Evolutionary conservation across 1,140 invertebrate genomes (phyloP), one percentile per base, ranked within the genome.

Genomic region (Temnothorax nylanderi): DNA sequence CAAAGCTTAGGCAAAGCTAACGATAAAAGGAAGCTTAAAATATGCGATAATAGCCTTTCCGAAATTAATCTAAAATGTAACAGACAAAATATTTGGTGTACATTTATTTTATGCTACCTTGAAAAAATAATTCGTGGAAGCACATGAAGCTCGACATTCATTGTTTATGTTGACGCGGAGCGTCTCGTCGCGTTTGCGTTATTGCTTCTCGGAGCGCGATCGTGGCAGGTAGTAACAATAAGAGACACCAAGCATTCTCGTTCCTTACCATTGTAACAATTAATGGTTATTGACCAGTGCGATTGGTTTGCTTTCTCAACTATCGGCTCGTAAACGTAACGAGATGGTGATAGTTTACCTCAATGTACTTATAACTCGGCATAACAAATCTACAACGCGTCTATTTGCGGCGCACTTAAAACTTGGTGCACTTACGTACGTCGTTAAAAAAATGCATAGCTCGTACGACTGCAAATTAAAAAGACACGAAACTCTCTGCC

Each of bases 371-470:
- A 44, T n/a, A 37, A 18, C 26, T 32, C 32, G 11, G 21, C 16
- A 56, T 56, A 56, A 16, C 6, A 18, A 82, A 41, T 58, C 26
- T 44, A 58, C 51, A 72, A 51, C 7, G 5, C 37, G 41, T 11
- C 18, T 47, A 47, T 72, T 74, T 74, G 58, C 41, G 41, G 34
- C 18, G 8, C 26, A 72, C 51, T 82, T 69, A 56, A 47, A 74
- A 74, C 69, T 74, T 34, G 65, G 54, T 80, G 58, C 49, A 44
- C 65, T 71, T 26, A 26, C 26, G 26, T 71, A 71, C 21, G 13
- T 71, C n/a, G 51, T 72, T 26, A 82, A 72, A 82, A 72, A 82
- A 74, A 72, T 82, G 60, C 51, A 82, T 58, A 71, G 64, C 6
- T 56, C 4, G 37, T 72, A 82, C 41, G 37, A 58, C 51, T 58